These are phyloP conservation scores for Parthenolecanium corni DNA, from an alignment of 2,888 invertebrate genomes.

Conservation along the genomic window DNA sequence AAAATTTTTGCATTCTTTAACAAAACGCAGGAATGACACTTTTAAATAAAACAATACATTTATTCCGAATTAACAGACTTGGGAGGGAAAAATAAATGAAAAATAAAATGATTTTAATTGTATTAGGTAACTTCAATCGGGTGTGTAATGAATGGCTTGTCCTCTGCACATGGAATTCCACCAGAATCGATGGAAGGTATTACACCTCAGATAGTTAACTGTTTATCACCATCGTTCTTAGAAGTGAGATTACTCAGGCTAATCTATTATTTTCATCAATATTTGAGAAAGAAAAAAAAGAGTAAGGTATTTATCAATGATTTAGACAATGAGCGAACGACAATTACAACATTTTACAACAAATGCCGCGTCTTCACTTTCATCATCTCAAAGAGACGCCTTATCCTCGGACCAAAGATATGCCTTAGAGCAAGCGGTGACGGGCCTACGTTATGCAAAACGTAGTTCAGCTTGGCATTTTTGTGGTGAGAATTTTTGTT, in stretches of 20 bases:
- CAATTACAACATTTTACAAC: slow-evolving; percentile 22
- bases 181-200: slow-evolving; percentile 34
- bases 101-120: too few relatives aligned
- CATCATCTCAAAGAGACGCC: neutral
- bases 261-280: neutral
- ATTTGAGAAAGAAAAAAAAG: too few relatives aligned
- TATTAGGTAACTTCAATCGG: slow-evolving; percentile 34
- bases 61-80: too few relatives aligned
- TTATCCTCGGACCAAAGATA: slow-evolving; percentile 13
- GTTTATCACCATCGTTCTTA: slow-evolving; percentile 32
- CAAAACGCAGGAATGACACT: too few relatives aligned
- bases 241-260: slow-evolving; percentile 30
- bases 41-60: too few relatives aligned
- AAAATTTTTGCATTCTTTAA: too few relatives aligned
- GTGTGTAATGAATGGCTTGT: slow-evolving; percentile 34
- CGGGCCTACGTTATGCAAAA: slow-evolving; percentile 2
- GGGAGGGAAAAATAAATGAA: too few relatives aligned
- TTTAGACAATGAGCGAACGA: slow-evolving; percentile 5
- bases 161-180: slow-evolving; percentile 31
- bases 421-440: slow-evolving; percentile 9
- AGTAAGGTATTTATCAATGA: neutral
- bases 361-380: slow-evolving; percentile 13
- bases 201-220: slow-evolving; percentile 33
- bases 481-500: neutral
- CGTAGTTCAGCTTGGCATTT: neutral